Percentiles rank a stretch among this genome's conserved stretches.
Evolutionary conservation across 2,797 vertebrate species (phyloP).

Genomic region (Spea hammondii): DNA sequence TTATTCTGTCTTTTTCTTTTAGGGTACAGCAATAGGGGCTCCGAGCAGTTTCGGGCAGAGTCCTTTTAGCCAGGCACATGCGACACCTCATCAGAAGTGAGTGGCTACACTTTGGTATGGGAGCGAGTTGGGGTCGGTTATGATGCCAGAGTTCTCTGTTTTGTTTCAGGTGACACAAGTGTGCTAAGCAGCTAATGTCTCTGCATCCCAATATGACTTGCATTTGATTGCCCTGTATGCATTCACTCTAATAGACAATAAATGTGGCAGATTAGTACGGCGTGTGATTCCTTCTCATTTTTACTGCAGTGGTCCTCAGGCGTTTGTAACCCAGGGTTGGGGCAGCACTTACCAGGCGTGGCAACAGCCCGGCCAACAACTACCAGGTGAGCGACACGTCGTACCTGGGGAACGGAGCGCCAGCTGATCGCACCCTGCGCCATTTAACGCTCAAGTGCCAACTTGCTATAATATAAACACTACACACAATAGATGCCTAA

Average conservation of each 20-base stretch:
- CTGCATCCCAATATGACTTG: too few species aligned
- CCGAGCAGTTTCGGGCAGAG: slow-evolving; percentile 87
- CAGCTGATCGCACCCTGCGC: too few species aligned
- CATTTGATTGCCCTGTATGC: neutral
- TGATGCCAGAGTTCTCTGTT: too few species aligned
- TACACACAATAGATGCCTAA: too few species aligned
- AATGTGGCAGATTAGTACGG: neutral
- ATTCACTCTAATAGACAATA: neutral
- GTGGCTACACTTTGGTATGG: slow-evolving; percentile 42
- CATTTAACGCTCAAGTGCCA: too few species aligned
- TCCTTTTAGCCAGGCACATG: slow-evolving; percentile 88
- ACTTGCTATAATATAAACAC: too few species aligned
- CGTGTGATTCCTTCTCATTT: neutral
- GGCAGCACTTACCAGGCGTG: slow-evolving; percentile 94
- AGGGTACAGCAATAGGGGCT: slow-evolving; percentile 85
- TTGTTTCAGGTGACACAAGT: too few species aligned
- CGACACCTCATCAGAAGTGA: slow-evolving; percentile 95
- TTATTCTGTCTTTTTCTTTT: slow-evolving; percentile 51
- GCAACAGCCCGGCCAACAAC: slow-evolving; percentile 93
- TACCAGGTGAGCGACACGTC: slow-evolving; percentile 81
- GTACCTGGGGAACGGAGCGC: too few species aligned
- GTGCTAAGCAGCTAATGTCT: too few species aligned
- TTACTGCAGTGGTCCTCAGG: slow-evolving; percentile 81
- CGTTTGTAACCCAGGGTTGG: slow-evolving; percentile 94
- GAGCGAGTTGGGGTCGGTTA: too few species aligned